Evolutionary conservation across 2,888 invertebrate genomes (phyloP).

Genomic region (Trichogramma evanescens): DNA sequence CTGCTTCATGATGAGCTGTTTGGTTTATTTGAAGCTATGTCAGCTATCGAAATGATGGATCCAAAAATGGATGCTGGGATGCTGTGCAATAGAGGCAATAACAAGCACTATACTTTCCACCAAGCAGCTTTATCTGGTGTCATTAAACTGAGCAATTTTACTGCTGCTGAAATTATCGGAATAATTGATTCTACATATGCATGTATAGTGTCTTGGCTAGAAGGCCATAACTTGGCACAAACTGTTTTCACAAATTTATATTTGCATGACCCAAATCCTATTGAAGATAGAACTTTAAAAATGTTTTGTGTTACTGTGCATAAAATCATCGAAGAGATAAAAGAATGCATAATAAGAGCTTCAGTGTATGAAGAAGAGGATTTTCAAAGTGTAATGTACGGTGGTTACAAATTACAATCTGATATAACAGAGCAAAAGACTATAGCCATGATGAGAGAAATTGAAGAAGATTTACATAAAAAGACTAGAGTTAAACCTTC

Average conservation of each 20-base stretch:
- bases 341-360: conserved; percentile 81
- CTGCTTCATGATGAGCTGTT: conserved; percentile 84
- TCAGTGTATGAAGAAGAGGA: conserved; percentile 93
- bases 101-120: conserved; percentile 78
- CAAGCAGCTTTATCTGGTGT: conserved; percentile 77
- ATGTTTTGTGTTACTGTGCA: conserved; percentile 82
- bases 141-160: conserved; percentile 69
- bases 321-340: conserved; percentile 81
- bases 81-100: conserved; percentile 82
- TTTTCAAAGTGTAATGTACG: conserved; percentile 88
- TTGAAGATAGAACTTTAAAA: conserved; percentile 74
- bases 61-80: conserved; percentile 99
- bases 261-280: conserved; percentile 80
- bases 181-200: conserved; percentile 91
- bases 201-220: conserved; percentile 94
- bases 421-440: conserved; percentile 78
- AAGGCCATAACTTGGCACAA: conserved; percentile 93
- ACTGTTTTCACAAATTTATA: conserved; percentile 96
- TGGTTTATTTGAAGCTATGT: conserved; percentile 97
- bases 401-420: conserved; percentile 76
- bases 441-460: conserved; percentile 75
- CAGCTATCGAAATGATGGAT: conserved; percentile 99
- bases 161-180: conserved; percentile 76
- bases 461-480: conserved; percentile 82
- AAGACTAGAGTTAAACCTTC: conserved; percentile 57